These are phyloP conservation scores for Plectropomus leopardus DNA, from an alignment of 2,113 vertebrate species.

Conservation along the genomic window DNA sequence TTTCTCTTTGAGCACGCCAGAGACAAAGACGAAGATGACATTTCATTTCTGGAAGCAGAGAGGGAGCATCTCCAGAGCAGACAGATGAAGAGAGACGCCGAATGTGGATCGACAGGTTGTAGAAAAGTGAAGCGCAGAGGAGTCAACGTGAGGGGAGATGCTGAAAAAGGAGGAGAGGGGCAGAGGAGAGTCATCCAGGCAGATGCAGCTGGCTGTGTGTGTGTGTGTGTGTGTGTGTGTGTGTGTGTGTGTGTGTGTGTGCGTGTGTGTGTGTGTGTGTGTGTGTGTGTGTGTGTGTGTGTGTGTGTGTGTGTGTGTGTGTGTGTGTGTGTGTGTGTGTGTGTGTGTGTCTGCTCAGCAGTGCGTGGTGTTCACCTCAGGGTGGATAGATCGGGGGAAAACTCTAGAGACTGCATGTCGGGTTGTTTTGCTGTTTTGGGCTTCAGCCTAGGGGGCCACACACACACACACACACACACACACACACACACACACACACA, in stretches of 20 bases:
- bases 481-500: conserved; percentile 25
- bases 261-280: conserved; percentile 43
- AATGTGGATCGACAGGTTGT: conserved; percentile 25
- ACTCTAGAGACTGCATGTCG: conserved; percentile 31
- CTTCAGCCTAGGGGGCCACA: conserved; percentile 37
- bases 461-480: conserved; percentile 36
- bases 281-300: conserved; percentile 21
- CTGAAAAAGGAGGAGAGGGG: not conserved
- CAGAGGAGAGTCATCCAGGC: conserved; percentile 22
- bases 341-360: conserved; percentile 44
- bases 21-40: conserved; percentile 5
- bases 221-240: conserved; percentile 35
- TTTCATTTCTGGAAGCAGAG: conserved; percentile 3
- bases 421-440: conserved; percentile 47
- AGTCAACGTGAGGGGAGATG: conserved; percentile 18
- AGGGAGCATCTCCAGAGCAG: conserved; percentile 1
- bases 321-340: conserved; percentile 33
- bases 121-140: not conserved
- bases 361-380: conserved; percentile 50
- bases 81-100: not conserved
- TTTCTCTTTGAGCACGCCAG: not conserved
- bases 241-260: conserved; percentile 30
- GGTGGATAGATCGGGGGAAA: conserved; percentile 32
- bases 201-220: conserved; percentile 1
- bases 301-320: conserved; percentile 30